Percentiles rank a stretch among this genome's conserved stretches.
phyloP scores from a whole-genome alignment of 2,888 invertebrate species.

The Cryptocheilus praepositus region DNA sequence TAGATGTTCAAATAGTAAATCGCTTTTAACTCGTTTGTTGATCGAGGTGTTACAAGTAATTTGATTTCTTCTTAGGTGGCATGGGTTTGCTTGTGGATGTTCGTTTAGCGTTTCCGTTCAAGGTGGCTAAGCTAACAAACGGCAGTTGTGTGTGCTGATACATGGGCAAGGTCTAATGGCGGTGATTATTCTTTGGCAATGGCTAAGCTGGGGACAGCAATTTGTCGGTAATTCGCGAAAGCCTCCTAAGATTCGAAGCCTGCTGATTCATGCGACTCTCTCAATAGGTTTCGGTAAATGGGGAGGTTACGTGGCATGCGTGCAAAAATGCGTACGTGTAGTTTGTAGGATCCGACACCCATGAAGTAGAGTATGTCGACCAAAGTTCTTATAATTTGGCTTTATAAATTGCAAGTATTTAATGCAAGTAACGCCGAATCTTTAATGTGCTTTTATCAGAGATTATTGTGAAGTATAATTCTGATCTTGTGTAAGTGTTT shows the following conservation, averaged over 20 bases:
- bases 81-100: neutral
- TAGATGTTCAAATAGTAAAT: slow-evolving; percentile 3
- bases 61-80: neutral
- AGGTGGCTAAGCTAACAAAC: slow-evolving; percentile 5
- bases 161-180: slow-evolving; percentile 12
- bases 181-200: slow-evolving; percentile 20
- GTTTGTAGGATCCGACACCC: no score
- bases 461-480: no score
- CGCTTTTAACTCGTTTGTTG: neutral
- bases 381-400: no score
- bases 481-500: no score
- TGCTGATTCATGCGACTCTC: slow-evolving; percentile 40
- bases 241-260: slow-evolving; percentile 32
- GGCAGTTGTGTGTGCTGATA: neutral
- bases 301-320: no score
- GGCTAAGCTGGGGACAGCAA: slow-evolving; percentile 35
- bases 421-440: no score
- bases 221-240: slow-evolving; percentile 47
- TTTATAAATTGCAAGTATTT: no score
- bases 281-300: neutral
- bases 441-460: no score
- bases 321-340: no score
- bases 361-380: no score
- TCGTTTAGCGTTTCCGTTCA: neutral
- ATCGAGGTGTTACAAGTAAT: neutral